A percentile compares a stretch with the other conserved stretches of the same genome.
These are phyloP conservation scores for Myotis findleyi DNA, from an alignment of 2,797 vertebrate species.

Conservation along the genomic window DNA sequence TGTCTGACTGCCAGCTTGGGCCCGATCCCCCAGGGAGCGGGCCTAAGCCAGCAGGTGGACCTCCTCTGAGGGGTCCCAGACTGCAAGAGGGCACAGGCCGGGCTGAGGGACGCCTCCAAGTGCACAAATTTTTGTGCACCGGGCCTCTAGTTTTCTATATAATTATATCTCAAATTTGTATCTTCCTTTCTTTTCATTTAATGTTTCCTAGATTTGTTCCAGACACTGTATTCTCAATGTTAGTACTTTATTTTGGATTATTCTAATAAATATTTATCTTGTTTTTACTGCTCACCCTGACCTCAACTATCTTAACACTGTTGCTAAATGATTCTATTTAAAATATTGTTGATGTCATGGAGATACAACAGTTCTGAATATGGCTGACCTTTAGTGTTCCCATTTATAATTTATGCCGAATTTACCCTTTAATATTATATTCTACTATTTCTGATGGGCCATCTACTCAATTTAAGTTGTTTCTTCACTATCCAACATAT, in stretches of 20 bases:
- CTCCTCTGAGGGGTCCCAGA: too few species aligned
- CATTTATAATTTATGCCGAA: background rate
- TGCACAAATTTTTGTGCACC: too few species aligned
- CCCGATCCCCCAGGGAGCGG: too few species aligned
- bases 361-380: background rate
- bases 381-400: background rate
- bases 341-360: background rate
- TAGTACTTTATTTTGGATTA: constrained; percentile 5
- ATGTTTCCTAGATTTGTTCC: background rate
- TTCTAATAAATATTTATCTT: background rate
- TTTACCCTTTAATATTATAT: background rate
- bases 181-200: background rate
- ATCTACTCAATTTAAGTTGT: background rate
- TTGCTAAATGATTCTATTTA: background rate
- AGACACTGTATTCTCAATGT: background rate
- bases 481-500: background rate
- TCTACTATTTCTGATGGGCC: background rate
- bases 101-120: too few species aligned
- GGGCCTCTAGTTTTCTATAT: too few species aligned
- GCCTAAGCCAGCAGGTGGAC: too few species aligned
- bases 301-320: background rate
- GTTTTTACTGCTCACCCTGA: background rate
- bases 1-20: too few species aligned
- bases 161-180: background rate
- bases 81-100: too few species aligned